These are phyloP conservation scores for Tychaedon coryphoeus DNA, from an alignment of 2,113 vertebrate species.

Conservation along the genomic window DNA sequence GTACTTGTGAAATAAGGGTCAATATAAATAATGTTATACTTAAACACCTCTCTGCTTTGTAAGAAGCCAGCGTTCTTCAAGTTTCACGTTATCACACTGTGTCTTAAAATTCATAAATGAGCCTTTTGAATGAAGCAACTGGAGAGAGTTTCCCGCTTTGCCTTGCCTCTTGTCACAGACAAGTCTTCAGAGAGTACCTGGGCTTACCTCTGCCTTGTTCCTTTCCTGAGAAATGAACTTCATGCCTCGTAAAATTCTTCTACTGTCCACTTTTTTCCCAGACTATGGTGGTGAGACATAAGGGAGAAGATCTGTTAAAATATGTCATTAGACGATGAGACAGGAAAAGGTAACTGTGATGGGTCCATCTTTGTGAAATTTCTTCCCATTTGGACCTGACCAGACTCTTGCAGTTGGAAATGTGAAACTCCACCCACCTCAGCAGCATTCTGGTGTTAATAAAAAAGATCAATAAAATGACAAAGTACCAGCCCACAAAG, in stretches of 20 bases:
- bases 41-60: background rate
- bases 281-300: background rate
- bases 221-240: background rate
- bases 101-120: background rate
- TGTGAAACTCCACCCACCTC: background rate
- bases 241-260: background rate
- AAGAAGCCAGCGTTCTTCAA: background rate
- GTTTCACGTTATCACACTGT: background rate
- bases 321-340: background rate
- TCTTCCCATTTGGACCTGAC: background rate
- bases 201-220: background rate
- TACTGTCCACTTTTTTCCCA: background rate
- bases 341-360: background rate
- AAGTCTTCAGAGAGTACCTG: background rate
- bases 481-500: background rate
- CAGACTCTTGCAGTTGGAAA: rapidly evolving
- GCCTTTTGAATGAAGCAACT: background rate
- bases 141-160: background rate
- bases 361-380: background rate
- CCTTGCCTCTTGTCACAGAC: background rate
- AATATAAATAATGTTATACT: background rate
- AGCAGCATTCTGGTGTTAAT: background rate
- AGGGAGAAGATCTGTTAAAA: background rate
- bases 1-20: background rate
- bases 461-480: background rate